These are phyloP conservation scores for Molossus molossus DNA, from an alignment of 2,797 vertebrate species.

Conservation along the genomic window DNA sequence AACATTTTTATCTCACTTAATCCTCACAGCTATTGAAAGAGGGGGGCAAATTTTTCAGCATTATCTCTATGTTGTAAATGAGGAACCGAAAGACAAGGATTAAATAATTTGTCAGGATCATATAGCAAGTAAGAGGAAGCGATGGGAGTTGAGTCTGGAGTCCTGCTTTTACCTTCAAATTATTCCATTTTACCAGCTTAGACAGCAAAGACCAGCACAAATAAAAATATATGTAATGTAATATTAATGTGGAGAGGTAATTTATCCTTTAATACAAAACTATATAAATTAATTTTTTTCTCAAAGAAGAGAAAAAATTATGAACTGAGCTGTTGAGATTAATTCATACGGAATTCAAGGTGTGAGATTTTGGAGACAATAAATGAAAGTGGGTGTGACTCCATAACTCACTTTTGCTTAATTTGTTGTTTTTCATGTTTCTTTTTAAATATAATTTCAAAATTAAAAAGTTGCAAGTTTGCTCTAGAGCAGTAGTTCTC, in stretches of 20 bases:
- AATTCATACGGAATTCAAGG: not conserved
- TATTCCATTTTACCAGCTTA: not conserved
- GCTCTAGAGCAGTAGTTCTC: not conserved
- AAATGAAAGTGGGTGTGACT: not conserved
- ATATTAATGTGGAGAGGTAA: not conserved
- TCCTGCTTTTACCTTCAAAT: not conserved
- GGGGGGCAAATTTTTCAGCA: not conserved
- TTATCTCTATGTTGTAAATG: not conserved
- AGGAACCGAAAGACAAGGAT: not conserved
- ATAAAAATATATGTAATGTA: not conserved
- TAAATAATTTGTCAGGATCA: not conserved
- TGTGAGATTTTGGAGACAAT: not conserved
- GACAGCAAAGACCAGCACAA: not conserved
- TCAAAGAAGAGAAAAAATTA: not conserved
- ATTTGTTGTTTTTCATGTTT: not conserved
- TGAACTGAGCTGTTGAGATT: not conserved
- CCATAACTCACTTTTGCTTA: not conserved
- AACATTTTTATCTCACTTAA: not conserved
- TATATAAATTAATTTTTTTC: not conserved
- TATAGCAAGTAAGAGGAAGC: not conserved
- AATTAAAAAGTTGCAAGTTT: not conserved
- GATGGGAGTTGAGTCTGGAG: not conserved
- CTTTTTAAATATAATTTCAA: not conserved
- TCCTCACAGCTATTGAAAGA: not conserved
- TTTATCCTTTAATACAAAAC: not conserved